These are phyloP conservation scores for Catagonus wagneri DNA, from an alignment of 2,113 vertebrate species.

Conservation along the genomic window DNA sequence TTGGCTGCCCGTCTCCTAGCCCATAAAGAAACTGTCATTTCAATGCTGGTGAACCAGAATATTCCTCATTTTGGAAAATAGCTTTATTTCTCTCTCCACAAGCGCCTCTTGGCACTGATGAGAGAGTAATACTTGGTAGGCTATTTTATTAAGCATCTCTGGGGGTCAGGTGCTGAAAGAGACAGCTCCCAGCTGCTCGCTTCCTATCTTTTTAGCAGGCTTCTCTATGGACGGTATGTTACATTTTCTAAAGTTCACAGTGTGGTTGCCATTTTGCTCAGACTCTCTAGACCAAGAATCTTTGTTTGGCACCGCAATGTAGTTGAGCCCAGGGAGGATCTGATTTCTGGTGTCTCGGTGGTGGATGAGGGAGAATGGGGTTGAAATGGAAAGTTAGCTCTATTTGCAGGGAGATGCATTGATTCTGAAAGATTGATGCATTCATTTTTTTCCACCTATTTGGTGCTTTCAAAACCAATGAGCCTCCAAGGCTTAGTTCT, in stretches of 20 bases:
- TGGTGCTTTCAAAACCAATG: conserved; percentile 82
- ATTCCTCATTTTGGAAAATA: conserved; percentile 75
- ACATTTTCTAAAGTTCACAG: conserved; percentile 54
- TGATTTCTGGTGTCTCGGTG: conserved; percentile 50
- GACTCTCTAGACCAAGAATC: conserved; percentile 59
- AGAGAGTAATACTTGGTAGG: conserved; percentile 73
- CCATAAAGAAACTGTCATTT: conserved; percentile 82
- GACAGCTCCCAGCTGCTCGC: conserved; percentile 73
- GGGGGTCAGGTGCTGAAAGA: conserved; percentile 78
- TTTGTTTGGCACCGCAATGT: neutral
- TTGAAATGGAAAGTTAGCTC: conserved; percentile 74
- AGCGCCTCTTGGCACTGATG: conserved; percentile 72
- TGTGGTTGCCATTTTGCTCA: conserved; percentile 71
- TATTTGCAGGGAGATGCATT: conserved; percentile 68
- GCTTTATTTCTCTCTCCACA: conserved; percentile 79
- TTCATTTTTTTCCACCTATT: conserved; percentile 77
- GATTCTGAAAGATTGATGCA: conserved; percentile 80
- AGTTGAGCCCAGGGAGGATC: conserved; percentile 47
- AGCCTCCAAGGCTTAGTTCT: conserved; percentile 64
- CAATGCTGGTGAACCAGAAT: conserved; percentile 61
- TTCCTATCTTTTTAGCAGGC: conserved; percentile 55
- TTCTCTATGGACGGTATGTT: conserved; percentile 48
- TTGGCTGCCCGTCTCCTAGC: conserved; percentile 64
- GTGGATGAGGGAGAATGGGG: conserved; percentile 51
- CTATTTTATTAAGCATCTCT: conserved; percentile 78